Percentiles rank a stretch among this genome's conserved stretches.
These are phyloP conservation scores for Nezara viridula DNA, from an alignment of 2,888 invertebrate species.

Conservation along the genomic window DNA sequence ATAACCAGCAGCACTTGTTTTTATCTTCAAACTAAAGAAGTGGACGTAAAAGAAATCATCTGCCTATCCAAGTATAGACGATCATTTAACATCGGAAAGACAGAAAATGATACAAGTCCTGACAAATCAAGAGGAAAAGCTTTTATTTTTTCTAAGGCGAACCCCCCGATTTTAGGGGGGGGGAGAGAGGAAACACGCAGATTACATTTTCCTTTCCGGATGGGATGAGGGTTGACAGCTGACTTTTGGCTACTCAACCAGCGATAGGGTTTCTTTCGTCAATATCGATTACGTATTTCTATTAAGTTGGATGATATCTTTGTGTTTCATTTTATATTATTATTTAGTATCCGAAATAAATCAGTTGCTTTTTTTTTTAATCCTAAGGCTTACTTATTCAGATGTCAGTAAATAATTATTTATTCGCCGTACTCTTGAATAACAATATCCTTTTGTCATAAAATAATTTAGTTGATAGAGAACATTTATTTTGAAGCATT, in stretches of 20 bases:
- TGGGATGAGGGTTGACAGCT: background rate
- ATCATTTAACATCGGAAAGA: background rate
- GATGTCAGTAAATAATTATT: background rate
- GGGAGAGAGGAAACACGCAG: too few species aligned
- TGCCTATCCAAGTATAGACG: background rate
- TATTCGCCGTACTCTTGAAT: background rate
- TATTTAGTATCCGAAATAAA: background rate
- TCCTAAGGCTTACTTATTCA: background rate
- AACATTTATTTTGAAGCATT: too few species aligned
- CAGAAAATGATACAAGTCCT: background rate
- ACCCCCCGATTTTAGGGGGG: background rate
- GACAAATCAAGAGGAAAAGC: background rate
- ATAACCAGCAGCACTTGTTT: too few species aligned
- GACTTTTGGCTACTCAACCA: background rate
- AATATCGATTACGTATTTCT: conserved; percentile 6
- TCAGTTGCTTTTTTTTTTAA: background rate
- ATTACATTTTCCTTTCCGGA: background rate
- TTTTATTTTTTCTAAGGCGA: background rate
- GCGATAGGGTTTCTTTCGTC: background rate
- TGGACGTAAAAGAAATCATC: background rate
- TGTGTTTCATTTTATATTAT: background rate
- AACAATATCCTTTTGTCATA: background rate
- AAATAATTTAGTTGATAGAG: too few species aligned
- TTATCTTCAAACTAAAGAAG: background rate
- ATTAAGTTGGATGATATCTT: background rate